Conservation (phyloP, 2,888 invertebrate species). For the Alitta virens region DNA sequence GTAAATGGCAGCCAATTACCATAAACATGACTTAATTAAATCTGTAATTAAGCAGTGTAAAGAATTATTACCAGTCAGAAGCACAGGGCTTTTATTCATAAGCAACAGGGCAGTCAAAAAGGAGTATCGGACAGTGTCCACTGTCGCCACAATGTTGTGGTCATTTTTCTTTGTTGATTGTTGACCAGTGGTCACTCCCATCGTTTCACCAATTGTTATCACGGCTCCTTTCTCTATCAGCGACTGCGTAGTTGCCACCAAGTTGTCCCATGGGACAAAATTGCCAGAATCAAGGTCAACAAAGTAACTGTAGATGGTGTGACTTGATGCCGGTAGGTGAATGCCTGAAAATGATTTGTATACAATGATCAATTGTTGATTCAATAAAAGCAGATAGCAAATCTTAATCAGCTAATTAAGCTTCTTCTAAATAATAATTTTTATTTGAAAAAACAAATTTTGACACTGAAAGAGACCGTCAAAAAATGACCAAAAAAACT, state of each 20-base stretch:
- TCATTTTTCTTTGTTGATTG: constrained; percentile 33
- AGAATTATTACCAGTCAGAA: constrained; percentile 53
- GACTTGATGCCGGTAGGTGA: constrained; percentile 51
- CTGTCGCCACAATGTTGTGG: constrained; percentile 51
- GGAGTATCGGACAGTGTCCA: constrained; percentile 55
- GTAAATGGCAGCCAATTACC: too few relatives aligned
- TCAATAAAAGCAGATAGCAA: too few relatives aligned
- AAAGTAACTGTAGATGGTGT: constrained; percentile 55
- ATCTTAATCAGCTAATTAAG: too few relatives aligned
- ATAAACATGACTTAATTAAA: too few relatives aligned
- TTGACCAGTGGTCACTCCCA: constrained; percentile 38
- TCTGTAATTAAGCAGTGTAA: too few relatives aligned
- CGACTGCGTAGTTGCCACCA: constrained; percentile 53
- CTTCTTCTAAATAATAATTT: too few relatives aligned
- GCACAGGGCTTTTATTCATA: constrained; percentile 51
- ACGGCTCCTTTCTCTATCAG: constrained; percentile 54
- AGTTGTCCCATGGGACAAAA: constrained; percentile 54
- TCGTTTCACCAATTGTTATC: constrained; percentile 51
- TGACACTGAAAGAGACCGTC: too few relatives aligned
- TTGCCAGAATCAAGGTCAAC: constrained; percentile 54
- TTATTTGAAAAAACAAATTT: too few relatives aligned
- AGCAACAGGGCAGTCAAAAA: constrained; percentile 51
- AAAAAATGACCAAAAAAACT: too few relatives aligned
- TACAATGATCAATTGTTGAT: too few relatives aligned
- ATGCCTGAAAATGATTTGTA: constrained; percentile 48